Conservation (phyloP, 2,888 invertebrate species). For the Phengaris alcon region DNA sequence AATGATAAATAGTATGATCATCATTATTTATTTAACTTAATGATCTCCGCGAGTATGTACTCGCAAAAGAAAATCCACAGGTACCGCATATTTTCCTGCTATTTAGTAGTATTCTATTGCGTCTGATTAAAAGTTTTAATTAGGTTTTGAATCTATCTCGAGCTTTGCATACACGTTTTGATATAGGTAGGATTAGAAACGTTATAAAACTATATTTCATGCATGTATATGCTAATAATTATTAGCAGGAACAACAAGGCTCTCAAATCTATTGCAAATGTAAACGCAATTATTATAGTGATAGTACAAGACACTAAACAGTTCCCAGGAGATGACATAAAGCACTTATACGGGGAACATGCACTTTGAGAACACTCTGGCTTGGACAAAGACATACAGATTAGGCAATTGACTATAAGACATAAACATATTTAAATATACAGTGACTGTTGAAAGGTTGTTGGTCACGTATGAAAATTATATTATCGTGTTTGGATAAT, state of each 20-base stretch:
- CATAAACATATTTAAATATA: background rate
- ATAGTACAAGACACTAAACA: slow-evolving; percentile 15
- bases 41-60: too few species aligned
- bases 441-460: too few species aligned
- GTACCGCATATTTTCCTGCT: too few species aligned
- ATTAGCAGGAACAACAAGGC: background rate
- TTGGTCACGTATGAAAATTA: too few species aligned
- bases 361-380: slow-evolving; percentile 17
- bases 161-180: too few species aligned
- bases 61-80: too few species aligned
- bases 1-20: too few species aligned
- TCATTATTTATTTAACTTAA: too few species aligned
- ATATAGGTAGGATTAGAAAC: background rate
- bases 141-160: too few species aligned
- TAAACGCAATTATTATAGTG: slow-evolving; percentile 22
- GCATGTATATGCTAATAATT: background rate
- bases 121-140: too few species aligned
- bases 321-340: slow-evolving; percentile 21
- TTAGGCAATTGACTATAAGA: background rate
- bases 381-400: slow-evolving; percentile 9
- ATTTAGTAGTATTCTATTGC: background rate
- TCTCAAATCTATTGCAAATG: slow-evolving; percentile 23
- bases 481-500: too few species aligned
- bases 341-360: slow-evolving; percentile 22
- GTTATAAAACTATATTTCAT: background rate